Percentiles rank a stretch among this genome's conserved stretches.
Conservation (phyloP, 2,888 invertebrate species). For the Tanytarsus gracilentus region DNA sequence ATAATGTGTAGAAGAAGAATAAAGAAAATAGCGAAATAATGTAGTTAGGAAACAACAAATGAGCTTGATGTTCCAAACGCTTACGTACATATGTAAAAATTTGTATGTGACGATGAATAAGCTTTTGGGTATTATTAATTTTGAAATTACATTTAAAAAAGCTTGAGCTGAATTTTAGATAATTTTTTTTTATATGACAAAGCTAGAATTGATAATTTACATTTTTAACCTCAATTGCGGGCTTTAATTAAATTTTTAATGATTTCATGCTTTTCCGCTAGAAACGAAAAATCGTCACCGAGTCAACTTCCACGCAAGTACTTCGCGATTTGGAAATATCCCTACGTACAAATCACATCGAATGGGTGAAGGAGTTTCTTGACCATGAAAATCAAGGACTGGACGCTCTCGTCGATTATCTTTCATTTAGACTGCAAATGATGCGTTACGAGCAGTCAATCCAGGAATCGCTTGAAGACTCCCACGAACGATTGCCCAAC, state of each 20-base stretch:
- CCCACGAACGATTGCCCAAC: constrained; percentile 57
- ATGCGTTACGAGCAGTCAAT: constrained; percentile 84
- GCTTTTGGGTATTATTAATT: too few relatives aligned
- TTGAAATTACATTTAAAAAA: too few relatives aligned
- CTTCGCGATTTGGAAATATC: constrained; percentile 97
- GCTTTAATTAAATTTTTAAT: constrained; percentile 36
- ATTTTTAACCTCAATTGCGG: constrained; percentile 12
- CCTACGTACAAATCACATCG: constrained; percentile 95
- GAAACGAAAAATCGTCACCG: constrained; percentile 95
- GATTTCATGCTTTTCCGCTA: constrained; percentile 53
- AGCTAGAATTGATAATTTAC: neutral
- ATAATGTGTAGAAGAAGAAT: too few relatives aligned
- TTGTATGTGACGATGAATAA: too few relatives aligned
- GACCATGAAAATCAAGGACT: constrained; percentile 93
- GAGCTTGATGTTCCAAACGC: too few relatives aligned
- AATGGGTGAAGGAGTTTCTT: constrained; percentile 99
- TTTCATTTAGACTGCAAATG: constrained; percentile 89
- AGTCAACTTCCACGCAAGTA: constrained; percentile 96
- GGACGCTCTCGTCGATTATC: constrained; percentile 94
- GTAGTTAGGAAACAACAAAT: too few relatives aligned
- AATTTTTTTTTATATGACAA: neutral
- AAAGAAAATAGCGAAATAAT: too few relatives aligned
- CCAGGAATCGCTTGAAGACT: constrained; percentile 63
- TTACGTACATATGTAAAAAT: too few relatives aligned
- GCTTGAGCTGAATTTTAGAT: too few relatives aligned